Evolutionary conservation across 2,113 vertebrate species (phyloP).

Genomic region (Marmota monax): DNA sequence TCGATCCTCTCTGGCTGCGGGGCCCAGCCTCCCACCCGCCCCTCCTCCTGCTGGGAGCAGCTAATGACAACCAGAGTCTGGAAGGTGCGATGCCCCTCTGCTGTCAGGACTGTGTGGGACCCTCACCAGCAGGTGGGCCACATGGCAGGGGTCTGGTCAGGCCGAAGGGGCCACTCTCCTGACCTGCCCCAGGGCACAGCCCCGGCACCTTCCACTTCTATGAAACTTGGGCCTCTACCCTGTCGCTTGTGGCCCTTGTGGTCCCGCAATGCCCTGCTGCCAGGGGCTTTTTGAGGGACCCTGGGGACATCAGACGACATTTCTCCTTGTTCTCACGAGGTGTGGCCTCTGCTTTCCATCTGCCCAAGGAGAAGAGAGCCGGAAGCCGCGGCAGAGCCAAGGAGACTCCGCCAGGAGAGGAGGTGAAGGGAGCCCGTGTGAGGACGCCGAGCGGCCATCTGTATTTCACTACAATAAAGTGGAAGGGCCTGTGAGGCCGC

Average conservation of each 20-base stretch:
- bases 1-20: not conserved
- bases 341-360: rapidly evolving
- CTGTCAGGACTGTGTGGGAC: not conserved
- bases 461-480: not conserved
- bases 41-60: not conserved
- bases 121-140: conserved; percentile 42
- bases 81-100: not conserved
- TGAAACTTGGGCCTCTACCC: not conserved
- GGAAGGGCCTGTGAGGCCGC: too few species aligned
- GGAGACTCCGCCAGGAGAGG: not conserved
- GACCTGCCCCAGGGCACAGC: not conserved
- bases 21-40: not conserved
- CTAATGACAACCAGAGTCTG: conserved; percentile 75
- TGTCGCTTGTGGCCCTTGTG: rapidly evolving
- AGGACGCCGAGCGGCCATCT: rapidly evolving
- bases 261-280: not conserved
- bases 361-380: not conserved
- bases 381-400: not conserved
- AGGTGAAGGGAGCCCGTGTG: too few species aligned
- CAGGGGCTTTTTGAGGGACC: rapidly evolving
- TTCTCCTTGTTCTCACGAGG: not conserved
- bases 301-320: not conserved
- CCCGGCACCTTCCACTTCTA: not conserved
- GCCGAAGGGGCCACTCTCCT: rapidly evolving
- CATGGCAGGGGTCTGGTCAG: not conserved